These are phyloP conservation scores for Rapana venosa DNA, from an alignment of 2,888 invertebrate species.

Conservation along the genomic window DNA sequence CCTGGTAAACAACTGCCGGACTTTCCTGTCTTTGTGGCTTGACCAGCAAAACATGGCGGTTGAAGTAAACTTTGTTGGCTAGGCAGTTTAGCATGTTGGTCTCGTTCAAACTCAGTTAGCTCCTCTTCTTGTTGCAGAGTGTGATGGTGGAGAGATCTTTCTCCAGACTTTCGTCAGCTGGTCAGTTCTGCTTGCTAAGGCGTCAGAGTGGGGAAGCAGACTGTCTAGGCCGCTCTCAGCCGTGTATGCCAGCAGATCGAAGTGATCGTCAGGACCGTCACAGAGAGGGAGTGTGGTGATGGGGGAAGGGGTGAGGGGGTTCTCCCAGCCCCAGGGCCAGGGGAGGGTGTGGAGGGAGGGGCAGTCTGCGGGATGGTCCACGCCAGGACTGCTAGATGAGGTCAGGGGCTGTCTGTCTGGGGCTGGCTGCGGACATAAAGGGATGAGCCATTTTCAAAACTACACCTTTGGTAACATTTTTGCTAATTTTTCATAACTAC, in stretches of 20 bases:
- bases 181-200: not conserved
- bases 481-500: not conserved
- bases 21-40: not conserved
- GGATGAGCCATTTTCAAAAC: not conserved
- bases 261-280: not conserved
- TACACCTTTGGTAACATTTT: not conserved
- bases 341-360: not conserved
- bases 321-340: conserved; percentile 2
- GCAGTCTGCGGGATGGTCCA: not conserved
- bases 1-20: not conserved
- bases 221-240: not conserved
- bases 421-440: too few species aligned
- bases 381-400: not conserved
- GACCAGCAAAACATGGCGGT: not conserved
- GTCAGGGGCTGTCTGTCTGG: not conserved
- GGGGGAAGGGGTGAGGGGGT: not conserved
- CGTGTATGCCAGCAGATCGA: not conserved
- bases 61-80: not conserved
- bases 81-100: not conserved
- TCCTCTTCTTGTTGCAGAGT: not conserved
- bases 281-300: not conserved
- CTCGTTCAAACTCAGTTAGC: not conserved
- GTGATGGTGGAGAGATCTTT: not conserved
- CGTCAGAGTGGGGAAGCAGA: not conserved
- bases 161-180: not conserved